A percentile compares a stretch with the other conserved stretches of the same genome.
These are phyloP conservation scores for Crotalus horridus DNA, from an alignment of 2,113 vertebrate species.

Conservation along the genomic window DNA sequence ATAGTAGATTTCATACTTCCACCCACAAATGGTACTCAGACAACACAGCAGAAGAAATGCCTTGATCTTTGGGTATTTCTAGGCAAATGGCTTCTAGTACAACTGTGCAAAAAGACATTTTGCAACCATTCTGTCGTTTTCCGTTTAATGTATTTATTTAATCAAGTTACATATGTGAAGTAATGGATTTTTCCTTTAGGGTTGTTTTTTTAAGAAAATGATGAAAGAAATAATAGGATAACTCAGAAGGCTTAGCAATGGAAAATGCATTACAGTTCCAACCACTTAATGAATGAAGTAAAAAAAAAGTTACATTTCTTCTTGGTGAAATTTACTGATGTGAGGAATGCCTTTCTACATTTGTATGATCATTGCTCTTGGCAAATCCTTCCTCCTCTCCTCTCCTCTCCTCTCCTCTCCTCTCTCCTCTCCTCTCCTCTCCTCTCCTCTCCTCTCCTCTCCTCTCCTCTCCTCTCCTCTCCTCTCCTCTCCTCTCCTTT, in stretches of 20 bases:
- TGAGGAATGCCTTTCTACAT: background rate
- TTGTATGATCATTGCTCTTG: background rate
- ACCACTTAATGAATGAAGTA: background rate
- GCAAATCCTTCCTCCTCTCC: background rate
- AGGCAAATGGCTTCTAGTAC: background rate
- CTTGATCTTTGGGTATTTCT: background rate
- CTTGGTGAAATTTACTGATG: background rate
- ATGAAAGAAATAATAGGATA: background rate
- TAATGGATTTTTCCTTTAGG: background rate
- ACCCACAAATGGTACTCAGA: background rate
- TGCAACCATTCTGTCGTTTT: background rate
- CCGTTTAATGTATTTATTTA: background rate
- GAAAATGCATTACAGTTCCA: background rate
- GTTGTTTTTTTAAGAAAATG: background rate
- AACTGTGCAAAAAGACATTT: background rate
- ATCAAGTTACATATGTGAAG: background rate
- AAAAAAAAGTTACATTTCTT: background rate
- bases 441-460: too few species aligned
- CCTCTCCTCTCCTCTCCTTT: too few species aligned
- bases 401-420: too few species aligned
- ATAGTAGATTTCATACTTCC: background rate
- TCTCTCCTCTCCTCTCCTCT: too few species aligned
- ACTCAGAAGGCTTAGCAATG: background rate
- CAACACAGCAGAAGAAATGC: background rate
- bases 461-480: too few species aligned